Evolutionary conservation across 2,888 invertebrate species (phyloP).

Genomic region (Melanchra persicariae): DNA sequence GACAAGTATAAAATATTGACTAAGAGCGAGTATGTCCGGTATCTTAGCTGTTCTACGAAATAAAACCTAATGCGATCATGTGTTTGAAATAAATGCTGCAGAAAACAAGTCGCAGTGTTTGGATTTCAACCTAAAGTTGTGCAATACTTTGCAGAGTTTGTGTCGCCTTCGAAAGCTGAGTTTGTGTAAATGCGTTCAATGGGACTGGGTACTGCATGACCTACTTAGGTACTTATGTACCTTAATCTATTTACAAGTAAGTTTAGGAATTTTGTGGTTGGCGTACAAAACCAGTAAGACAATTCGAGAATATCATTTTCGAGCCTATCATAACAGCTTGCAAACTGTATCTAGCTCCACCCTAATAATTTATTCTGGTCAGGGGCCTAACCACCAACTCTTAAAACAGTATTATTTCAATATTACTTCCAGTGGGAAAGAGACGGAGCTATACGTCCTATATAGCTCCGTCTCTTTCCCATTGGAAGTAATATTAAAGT

Average conservation of each 20-base stretch:
- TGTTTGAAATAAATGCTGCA: conserved; percentile 26
- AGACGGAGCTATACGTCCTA: no score
- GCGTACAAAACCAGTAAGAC: neutral
- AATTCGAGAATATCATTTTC: neutral
- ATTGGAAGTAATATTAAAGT: no score
- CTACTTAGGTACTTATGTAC: conserved; percentile 31
- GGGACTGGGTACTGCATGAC: conserved; percentile 40
- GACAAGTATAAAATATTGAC: conserved; percentile 3
- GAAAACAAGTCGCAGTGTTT: conserved; percentile 32
- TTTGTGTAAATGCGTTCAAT: conserved; percentile 43
- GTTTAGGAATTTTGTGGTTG: conserved; percentile 10
- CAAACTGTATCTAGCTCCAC: neutral
- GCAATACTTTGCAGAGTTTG: conserved; percentile 41
- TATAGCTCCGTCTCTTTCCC: no score
- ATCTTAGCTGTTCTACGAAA: conserved; percentile 17
- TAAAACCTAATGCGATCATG: conserved; percentile 30
- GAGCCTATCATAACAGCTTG: neutral
- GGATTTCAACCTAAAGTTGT: conserved; percentile 40
- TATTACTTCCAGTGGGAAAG: no score
- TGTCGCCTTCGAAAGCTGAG: conserved; percentile 54
- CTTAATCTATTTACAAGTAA: conserved; percentile 16
- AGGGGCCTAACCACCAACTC: no score
- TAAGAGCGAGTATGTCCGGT: conserved; percentile 12
- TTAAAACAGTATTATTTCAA: no score
- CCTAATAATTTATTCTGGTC: neutral